Evolutionary conservation across 2,888 invertebrate species (phyloP), one percentile per base, ranked within the genome.

Genomic region (Cheilosia scutellata): DNA sequence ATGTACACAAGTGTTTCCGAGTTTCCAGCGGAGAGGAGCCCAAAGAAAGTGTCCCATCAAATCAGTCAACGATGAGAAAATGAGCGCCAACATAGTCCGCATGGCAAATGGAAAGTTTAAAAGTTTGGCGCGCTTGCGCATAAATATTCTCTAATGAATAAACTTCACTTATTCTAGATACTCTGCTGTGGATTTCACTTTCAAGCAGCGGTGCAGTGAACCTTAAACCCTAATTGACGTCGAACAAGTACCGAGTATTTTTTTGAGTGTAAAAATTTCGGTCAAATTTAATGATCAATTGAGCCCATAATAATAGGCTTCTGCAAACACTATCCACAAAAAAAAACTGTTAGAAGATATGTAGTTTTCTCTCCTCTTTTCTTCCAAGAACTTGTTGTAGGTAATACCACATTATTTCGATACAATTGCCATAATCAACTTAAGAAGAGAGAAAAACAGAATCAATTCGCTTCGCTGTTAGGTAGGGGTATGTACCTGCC

Each of bases 361-460:
- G 20, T 20, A 47, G 68, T 68, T 65, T 58, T 76, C 49, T 66
- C 51, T 74, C 51, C 11, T 60, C 62, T 47, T 5, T 37, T 51
- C 11, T 58, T 80, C 80, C 37, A 71, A 80, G 80, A 84, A 84
- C 75, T 75, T 60, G 75, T 70, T 76, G 49, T 11, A 51, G 51
- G 51, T 70, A 80, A 70, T 58, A 75, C 75, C 75, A 71, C 62
- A 76, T 84, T 70, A 84, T 79, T 75, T 84, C 79, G 65, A 80
- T 80, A 60, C 75, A 76, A 84, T 80, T 76, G 80, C 84, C 70
- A 80, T 76, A 84, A 80, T 80, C 63, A 57, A 53, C 40, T 57
- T 60, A 29, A 25, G 31, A 55, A 37, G 40, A 7, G 57, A 40
- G 33, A 16, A 20, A 57, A 78, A 78, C 44, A n/a, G 77, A 62